Evolutionary conservation across 2,113 vertebrate species (phyloP), one percentile per base, ranked within the genome.

Genomic region (Poecile atricapillus): DNA sequence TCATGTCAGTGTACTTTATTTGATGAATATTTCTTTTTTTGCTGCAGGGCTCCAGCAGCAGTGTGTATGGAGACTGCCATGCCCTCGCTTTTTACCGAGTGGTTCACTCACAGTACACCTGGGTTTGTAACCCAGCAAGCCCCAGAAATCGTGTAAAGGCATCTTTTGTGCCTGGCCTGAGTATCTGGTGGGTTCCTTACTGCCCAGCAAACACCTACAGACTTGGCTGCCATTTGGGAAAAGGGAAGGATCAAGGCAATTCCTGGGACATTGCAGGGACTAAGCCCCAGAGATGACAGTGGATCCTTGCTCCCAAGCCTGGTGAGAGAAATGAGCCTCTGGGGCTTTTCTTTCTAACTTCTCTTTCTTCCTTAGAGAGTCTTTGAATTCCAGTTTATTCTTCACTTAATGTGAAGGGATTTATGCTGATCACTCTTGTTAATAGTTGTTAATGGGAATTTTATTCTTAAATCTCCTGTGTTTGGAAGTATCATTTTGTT

Each of bases 11-110:
- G 68, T 89, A 39, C 47, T 74, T 87, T 10, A 39, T 89, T 59
- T 68, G 24, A 63, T 87, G 55, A 84, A 46, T 91, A 64, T 87
- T 93, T 87, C 23, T 46, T 81, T 59, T 69, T 89, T 46, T 84
- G 77, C 77, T 55, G 43, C 64, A 21, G 2, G 3, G 63, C 44
- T 89, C 82, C 62, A 76, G 71, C 39, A 65, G 55, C 35, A 27
- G 73, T 1, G 2, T 1, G 2, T 59, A 24, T 30, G 12, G 23
- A 31, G n/a, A n/a, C 31, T 46, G 43, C 69, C 39, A 7, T 1
- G 0, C 52, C 46, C 43, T 73, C 0, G 0, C 16, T 50, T 77
- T 63, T 73, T 37, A 13, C 27, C 55, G 0, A 0, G 46, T 15
- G 21, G 7, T 43, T 81, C 0, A 1, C 56, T 63, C 50, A 10